Evolutionary conservation across 2,888 invertebrate species (phyloP).

Genomic region (Phortica okadai): DNA sequence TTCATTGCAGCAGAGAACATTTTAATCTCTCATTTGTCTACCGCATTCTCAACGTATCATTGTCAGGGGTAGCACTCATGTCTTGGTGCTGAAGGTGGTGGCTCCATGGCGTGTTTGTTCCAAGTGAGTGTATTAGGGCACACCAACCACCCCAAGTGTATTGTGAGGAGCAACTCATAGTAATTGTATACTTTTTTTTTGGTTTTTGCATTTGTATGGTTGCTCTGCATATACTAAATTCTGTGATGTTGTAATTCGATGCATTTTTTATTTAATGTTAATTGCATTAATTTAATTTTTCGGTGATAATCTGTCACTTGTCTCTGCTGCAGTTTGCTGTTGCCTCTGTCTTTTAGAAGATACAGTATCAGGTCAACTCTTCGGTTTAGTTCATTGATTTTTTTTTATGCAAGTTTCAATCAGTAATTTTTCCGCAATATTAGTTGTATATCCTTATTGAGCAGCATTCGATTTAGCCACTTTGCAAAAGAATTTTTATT

Average conservation of each 20-base stretch:
- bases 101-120: background rate
- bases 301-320: background rate
- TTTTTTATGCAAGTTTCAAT: background rate
- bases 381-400: constrained; percentile 13
- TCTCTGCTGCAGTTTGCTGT: background rate
- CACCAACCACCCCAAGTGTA: constrained; percentile 17
- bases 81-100: background rate
- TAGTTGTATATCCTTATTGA: background rate
- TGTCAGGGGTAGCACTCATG: background rate
- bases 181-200: constrained; percentile 40
- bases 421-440: background rate
- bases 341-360: too few species aligned
- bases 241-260: constrained; percentile 4
- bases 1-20: constrained; percentile 31
- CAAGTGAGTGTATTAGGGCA: background rate
- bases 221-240: background rate
- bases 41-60: background rate
- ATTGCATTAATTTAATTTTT: constrained; percentile 24
- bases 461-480: background rate
- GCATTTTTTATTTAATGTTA: constrained; percentile 24
- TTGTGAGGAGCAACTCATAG: background rate
- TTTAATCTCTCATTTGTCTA: background rate
- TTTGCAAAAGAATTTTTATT: constrained; percentile 28
- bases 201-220: constrained; percentile 38
- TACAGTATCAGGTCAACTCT: too few species aligned